phyloP scores from a whole-genome alignment of 2,113 vertebrate species.

The Miniopterus natalensis region DNA sequence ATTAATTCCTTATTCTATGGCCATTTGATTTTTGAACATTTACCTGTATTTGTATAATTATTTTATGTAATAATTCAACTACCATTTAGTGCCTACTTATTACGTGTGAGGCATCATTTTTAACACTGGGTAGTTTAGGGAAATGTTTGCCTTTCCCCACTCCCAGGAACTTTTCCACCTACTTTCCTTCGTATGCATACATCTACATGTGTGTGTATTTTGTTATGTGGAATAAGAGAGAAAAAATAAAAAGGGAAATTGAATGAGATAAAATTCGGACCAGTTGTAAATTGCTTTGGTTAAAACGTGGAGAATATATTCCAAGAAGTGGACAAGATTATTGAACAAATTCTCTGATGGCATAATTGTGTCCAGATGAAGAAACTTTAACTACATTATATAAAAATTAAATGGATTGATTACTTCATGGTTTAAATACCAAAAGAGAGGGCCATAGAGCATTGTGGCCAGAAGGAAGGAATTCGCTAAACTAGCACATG shows the following conservation, averaged over 20 bases:
- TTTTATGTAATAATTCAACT: conserved; percentile 13
- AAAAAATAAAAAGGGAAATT: not conserved
- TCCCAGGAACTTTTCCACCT: not conserved
- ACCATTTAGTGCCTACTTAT: not conserved
- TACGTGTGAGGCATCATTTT: not conserved
- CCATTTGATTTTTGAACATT: conserved; percentile 23
- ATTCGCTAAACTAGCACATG: not conserved
- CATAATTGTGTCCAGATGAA: not conserved
- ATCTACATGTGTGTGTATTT: not conserved
- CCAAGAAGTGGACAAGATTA: not conserved
- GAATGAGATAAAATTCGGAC: not conserved
- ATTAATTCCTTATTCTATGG: not conserved
- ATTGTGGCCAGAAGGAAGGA: not conserved
- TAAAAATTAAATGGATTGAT: conserved; percentile 25
- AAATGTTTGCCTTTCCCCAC: not conserved
- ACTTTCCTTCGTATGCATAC: not conserved
- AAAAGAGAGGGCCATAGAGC: no score
- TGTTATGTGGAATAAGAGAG: not conserved
- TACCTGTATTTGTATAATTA: not conserved
- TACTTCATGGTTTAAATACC: not conserved
- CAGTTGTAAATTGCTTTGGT: not conserved
- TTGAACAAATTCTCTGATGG: not conserved
- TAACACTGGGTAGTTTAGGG: not conserved
- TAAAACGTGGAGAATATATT: conserved; percentile 5
- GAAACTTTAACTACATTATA: not conserved